A percentile compares a stretch with the other conserved stretches of the same genome.
Conservation (phyloP, 2,888 invertebrate genomes). For the Melanargia galathea region DNA sequence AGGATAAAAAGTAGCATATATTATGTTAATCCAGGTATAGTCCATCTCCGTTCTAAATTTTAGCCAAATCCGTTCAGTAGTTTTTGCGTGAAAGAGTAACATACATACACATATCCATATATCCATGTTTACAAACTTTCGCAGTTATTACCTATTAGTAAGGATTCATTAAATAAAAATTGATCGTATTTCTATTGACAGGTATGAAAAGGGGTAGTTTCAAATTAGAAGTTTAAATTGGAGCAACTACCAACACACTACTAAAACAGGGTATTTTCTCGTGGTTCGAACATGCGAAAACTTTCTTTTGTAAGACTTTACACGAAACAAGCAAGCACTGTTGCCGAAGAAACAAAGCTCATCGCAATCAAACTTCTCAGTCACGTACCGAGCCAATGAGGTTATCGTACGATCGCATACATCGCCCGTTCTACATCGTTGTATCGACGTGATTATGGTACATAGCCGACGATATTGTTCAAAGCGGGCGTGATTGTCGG, state of each 20-base stretch:
- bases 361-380: slow-evolving; percentile 19
- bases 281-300: neutral
- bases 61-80: too few species aligned
- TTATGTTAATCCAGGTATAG: too few species aligned
- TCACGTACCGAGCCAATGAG: slow-evolving; percentile 25
- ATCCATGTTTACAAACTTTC: too few species aligned
- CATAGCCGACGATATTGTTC: slow-evolving; percentile 7
- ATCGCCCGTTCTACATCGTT: slow-evolving; percentile 16
- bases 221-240: neutral
- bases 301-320: slow-evolving; percentile 10
- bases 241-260: neutral
- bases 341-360: slow-evolving; percentile 19
- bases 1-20: too few species aligned
- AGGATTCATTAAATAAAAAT: too few species aligned
- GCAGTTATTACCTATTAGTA: too few species aligned
- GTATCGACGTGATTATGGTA: slow-evolving; percentile 4
- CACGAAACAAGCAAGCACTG: slow-evolving; percentile 9
- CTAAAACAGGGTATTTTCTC: neutral
- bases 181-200: too few species aligned
- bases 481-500: slow-evolving; percentile 7
- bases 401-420: slow-evolving; percentile 21
- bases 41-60: too few species aligned
- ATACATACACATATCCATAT: too few species aligned
- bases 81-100: too few species aligned
- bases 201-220: too few species aligned